Conservation (phyloP, 2,888 invertebrate species). For the Sphaeridia pumilis region DNA sequence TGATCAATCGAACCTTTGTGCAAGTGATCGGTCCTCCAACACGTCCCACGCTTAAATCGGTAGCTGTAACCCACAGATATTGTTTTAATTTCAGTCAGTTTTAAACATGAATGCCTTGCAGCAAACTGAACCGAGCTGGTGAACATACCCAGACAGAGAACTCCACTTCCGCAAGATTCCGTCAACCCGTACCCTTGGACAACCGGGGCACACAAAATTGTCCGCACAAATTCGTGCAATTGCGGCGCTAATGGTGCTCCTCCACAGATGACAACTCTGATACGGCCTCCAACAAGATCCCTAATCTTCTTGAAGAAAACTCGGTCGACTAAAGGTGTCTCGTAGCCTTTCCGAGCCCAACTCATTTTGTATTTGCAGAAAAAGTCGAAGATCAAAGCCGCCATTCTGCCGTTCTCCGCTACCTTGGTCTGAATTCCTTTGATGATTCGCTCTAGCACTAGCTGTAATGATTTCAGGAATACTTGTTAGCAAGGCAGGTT, state of each 20-base stretch:
- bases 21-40: conserved; percentile 72
- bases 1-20: conserved; percentile 69
- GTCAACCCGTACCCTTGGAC: conserved; percentile 90
- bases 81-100: too few relatives aligned
- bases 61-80: too few relatives aligned
- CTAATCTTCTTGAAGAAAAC: conserved; percentile 51
- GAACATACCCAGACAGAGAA: conserved; percentile 25
- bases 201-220: conserved; percentile 80
- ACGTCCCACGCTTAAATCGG: conserved; percentile 65
- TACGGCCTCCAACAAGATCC: conserved; percentile 71
- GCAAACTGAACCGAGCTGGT: too few relatives aligned
- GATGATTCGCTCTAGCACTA: conserved; percentile 92
- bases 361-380: conserved; percentile 84
- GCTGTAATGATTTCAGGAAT: too few relatives aligned
- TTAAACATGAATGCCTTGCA: too few relatives aligned
- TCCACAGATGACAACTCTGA: conserved; percentile 78
- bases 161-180: conserved; percentile 86
- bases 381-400: conserved; percentile 79
- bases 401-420: conserved; percentile 63
- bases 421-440: conserved; percentile 94
- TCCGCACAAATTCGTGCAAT: conserved; percentile 85
- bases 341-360: conserved; percentile 71
- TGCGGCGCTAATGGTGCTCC: conserved; percentile 93
- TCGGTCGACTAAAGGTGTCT: conserved; percentile 51
- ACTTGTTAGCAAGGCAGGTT: too few relatives aligned